Percentiles rank a stretch among this genome's conserved stretches.
These are phyloP conservation scores for Acanthopleura granulata DNA, from an alignment of 2,888 invertebrate species.

Conservation along the genomic window DNA sequence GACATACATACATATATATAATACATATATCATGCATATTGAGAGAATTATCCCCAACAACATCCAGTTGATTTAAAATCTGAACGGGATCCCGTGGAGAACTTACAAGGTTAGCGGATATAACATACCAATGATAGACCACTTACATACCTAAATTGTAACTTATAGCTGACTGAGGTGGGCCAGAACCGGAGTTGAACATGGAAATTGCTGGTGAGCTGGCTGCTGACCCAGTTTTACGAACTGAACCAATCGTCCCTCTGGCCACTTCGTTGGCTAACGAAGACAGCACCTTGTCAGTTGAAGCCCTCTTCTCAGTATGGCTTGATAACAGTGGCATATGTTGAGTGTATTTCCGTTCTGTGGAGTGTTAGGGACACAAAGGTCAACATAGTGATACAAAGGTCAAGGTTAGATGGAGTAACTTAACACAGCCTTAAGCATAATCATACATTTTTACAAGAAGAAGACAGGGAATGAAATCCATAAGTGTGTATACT, in stretches of 20 bases:
- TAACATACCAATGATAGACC: background rate
- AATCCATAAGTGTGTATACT: no score
- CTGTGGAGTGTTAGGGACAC: slow-evolving; percentile 19
- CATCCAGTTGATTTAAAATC: no score
- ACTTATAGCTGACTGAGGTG: slow-evolving; percentile 44
- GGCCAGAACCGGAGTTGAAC: slow-evolving; percentile 51
- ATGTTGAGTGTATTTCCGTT: slow-evolving; percentile 36
- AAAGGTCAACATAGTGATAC: no score
- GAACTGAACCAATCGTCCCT: slow-evolving; percentile 43
- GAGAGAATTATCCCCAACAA: no score
- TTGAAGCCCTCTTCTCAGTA: slow-evolving; percentile 55
- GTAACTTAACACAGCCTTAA: no score
- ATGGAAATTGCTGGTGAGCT: slow-evolving; percentile 57
- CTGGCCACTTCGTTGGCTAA: slow-evolving; percentile 64
- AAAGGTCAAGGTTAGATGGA: no score
- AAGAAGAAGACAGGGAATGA: no score
- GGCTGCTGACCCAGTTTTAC: slow-evolving; percentile 46
- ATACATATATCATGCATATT: no score
- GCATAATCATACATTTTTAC: no score
- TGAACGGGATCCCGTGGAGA: no score
- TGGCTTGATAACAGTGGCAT: slow-evolving; percentile 36
- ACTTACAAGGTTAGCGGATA: no score
- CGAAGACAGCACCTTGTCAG: slow-evolving; percentile 64
- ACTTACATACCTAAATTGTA: slow-evolving; percentile 72
- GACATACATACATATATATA: no score